These are phyloP conservation scores for Mustelus asterias DNA, from an alignment of 2,113 vertebrate genomes.

Conservation along the genomic window DNA sequence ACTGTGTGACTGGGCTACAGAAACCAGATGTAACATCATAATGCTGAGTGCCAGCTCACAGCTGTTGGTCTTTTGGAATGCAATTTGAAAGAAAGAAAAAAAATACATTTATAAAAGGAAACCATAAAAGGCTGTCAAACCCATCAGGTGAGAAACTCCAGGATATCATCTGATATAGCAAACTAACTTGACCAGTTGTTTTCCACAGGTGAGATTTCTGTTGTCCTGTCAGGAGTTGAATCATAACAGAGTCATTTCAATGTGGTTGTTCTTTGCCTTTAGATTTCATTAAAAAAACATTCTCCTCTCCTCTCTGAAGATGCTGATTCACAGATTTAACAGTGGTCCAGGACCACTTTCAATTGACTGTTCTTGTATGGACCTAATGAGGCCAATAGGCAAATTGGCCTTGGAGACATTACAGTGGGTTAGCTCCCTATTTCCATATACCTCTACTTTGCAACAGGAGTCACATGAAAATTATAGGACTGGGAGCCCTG, in stretches of 20 bases:
- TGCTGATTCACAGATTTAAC: neutral
- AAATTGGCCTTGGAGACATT: neutral
- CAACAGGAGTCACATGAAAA: neutral
- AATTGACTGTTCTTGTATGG: neutral
- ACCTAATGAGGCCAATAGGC: neutral
- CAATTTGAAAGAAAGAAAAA: neutral
- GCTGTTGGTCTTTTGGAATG: neutral
- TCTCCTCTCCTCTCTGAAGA: neutral
- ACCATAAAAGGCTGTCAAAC: neutral
- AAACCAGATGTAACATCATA: neutral
- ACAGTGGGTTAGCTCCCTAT: neutral
- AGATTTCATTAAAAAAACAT: neutral
- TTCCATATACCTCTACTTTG: neutral
- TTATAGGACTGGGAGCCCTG: neutral
- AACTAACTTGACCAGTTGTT: neutral
- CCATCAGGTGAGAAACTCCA: neutral
- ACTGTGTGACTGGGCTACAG: neutral
- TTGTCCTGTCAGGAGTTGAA: neutral
- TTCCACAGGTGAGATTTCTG: neutral
- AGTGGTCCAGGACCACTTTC: neutral
- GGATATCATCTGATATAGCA: neutral
- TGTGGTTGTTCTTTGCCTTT: neutral
- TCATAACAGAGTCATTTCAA: neutral
- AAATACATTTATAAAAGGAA: neutral
- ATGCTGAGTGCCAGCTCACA: neutral